A percentile compares a stretch with the other conserved stretches of the same genome.
Evolutionary conservation across 2,113 vertebrate species (phyloP).

Genomic region (Poicephalus meyeri): DNA sequence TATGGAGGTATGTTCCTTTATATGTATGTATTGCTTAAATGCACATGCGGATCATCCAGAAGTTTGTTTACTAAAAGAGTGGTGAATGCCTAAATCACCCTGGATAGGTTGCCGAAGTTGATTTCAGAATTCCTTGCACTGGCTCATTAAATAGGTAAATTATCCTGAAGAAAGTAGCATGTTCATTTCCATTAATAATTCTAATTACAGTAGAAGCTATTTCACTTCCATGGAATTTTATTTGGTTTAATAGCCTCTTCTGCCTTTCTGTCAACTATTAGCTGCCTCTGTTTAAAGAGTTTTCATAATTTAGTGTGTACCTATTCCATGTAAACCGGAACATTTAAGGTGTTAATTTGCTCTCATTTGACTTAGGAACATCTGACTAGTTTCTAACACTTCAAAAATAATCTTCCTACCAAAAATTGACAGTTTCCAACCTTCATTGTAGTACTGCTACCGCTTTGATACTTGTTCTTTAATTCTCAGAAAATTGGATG

Average conservation of each 20-base stretch:
- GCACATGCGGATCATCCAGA: background rate
- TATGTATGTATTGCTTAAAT: background rate
- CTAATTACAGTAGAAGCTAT: background rate
- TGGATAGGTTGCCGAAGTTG: background rate
- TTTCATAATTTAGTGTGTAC: background rate
- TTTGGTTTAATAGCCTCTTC: background rate
- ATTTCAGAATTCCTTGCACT: background rate
- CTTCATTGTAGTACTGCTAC: background rate
- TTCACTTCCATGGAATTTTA: background rate
- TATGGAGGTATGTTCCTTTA: background rate
- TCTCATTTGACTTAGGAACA: background rate
- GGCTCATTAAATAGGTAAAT: background rate
- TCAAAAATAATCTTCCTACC: conserved; percentile 33
- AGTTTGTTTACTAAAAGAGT: background rate
- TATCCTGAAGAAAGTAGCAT: background rate
- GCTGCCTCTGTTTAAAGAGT: background rate
- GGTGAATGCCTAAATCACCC: background rate
- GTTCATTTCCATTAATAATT: background rate
- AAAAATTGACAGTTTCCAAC: conserved; percentile 28
- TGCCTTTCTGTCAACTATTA: background rate
- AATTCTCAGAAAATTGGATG: conserved; percentile 6
- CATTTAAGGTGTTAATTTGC: background rate
- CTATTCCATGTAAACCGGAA: background rate
- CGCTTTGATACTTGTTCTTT: background rate
- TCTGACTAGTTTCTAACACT: background rate